Evolutionary conservation across 2,113 vertebrate genomes (phyloP).

Genomic region (Papio anubis): DNA sequence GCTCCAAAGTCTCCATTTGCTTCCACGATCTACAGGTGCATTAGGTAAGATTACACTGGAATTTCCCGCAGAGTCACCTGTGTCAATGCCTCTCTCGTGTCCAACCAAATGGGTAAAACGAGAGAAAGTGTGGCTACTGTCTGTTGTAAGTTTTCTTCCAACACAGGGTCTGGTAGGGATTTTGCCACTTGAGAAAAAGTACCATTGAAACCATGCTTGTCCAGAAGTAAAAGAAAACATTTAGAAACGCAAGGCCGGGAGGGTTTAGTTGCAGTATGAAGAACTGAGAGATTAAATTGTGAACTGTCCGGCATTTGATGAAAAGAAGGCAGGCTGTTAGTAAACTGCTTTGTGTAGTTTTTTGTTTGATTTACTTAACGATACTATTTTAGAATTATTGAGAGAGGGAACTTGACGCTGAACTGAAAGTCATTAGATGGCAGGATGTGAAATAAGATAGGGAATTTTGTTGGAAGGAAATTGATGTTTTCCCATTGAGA

Average conservation of each 20-base stretch:
- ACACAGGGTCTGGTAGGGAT: not conserved
- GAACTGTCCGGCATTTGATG: not conserved
- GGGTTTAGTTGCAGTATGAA: not conserved
- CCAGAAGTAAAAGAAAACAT: not conserved
- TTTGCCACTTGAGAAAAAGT: not conserved
- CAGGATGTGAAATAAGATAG: constrained; percentile 40
- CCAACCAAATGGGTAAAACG: not conserved
- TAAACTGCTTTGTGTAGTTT: not conserved
- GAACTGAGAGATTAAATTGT: not conserved
- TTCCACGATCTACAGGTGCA: not conserved
- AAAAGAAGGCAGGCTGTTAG: not conserved
- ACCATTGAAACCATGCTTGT: not conserved
- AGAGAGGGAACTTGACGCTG: not conserved
- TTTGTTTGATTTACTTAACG: not conserved
- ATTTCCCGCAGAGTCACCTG: not conserved
- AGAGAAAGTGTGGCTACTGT: not conserved
- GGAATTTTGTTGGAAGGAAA: not conserved
- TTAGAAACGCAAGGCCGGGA: not conserved
- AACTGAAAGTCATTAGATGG: constrained; percentile 37
- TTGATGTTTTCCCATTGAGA: not conserved
- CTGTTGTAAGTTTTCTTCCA: not conserved
- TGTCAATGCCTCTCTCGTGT: rapidly evolving
- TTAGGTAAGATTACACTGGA: rapidly evolving
- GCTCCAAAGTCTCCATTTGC: rapidly evolving
- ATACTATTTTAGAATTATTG: not conserved